Conservation (phyloP, 2,113 vertebrate species). For the Connochaetes taurinus region DNA sequence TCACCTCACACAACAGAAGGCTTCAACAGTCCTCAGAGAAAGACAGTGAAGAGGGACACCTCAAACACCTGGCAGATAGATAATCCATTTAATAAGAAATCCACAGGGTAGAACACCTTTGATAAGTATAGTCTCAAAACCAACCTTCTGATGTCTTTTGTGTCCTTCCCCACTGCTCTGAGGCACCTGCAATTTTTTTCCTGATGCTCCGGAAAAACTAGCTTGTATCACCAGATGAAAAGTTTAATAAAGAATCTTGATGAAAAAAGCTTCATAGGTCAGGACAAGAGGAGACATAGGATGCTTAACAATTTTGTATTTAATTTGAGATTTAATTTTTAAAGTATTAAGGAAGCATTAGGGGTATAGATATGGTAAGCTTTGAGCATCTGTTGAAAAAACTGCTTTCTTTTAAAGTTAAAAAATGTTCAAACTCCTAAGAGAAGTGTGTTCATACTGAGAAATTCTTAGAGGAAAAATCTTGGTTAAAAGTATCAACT, state of each 20-base stretch:
- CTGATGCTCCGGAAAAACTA: background rate
- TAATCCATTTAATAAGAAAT: background rate
- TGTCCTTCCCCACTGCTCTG: background rate
- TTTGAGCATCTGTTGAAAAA: background rate
- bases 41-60: background rate
- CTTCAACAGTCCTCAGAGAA: fast-evolving
- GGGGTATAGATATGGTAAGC: background rate
- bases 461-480: background rate
- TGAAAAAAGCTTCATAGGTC: background rate
- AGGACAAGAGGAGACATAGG: background rate
- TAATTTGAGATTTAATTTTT: background rate
- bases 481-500: background rate
- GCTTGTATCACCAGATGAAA: background rate
- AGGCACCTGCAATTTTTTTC: background rate
- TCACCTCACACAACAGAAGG: background rate
- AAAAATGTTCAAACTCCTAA: background rate
- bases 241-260: background rate
- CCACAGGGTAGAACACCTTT: background rate
- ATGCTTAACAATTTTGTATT: background rate
- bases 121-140: background rate
- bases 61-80: background rate
- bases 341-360: background rate
- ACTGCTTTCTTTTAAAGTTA: background rate
- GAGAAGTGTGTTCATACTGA: background rate
- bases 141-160: background rate